phyloP scores from a whole-genome alignment of 2,797 vertebrate species.

The Oreochromis grahami region DNA sequence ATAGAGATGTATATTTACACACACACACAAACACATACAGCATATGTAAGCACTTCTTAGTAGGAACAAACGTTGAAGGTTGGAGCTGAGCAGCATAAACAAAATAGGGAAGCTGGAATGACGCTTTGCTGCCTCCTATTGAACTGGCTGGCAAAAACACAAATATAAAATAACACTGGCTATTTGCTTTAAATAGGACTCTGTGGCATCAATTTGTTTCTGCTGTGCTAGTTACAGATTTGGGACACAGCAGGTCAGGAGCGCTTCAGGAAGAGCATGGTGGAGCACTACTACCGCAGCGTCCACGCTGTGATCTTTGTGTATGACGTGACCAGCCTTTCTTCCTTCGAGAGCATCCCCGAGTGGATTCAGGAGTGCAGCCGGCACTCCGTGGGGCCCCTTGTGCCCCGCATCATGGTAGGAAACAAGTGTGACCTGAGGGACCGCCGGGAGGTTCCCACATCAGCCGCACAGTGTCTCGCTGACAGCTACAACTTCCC shows the following conservation, averaged over 20 bases:
- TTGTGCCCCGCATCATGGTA: slow-evolving; percentile 75
- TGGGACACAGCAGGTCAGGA: slow-evolving; percentile 83
- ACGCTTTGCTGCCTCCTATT: not conserved
- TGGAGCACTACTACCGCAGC: slow-evolving; percentile 80
- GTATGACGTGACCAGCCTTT: slow-evolving; percentile 74
- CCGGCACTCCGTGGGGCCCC: slow-evolving; percentile 69
- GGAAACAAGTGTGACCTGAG: slow-evolving; percentile 81
- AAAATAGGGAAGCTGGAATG: not conserved
- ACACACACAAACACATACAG: not conserved
- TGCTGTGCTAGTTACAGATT: slow-evolving; percentile 73
- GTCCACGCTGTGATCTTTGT: slow-evolving; percentile 80
- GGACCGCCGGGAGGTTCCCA: slow-evolving; percentile 69
- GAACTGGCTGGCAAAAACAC: not conserved
- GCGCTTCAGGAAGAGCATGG: slow-evolving; percentile 81
- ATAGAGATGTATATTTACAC: not conserved
- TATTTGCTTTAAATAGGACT: not conserved
- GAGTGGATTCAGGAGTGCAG: slow-evolving; percentile 78
- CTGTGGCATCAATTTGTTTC: not conserved
- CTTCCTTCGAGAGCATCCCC: slow-evolving; percentile 74
- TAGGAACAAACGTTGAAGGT: not conserved
- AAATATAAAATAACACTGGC: not conserved
- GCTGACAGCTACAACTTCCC: slow-evolving; percentile 77
- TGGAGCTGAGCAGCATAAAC: not conserved
- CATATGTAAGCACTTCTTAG: not conserved
- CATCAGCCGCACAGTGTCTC: slow-evolving; percentile 68